A percentile compares a stretch with the other conserved stretches of the same genome.
These are phyloP conservation scores for Pseudomugil gertrudae DNA, from an alignment of 2,797 vertebrate species.

Conservation along the genomic window DNA sequence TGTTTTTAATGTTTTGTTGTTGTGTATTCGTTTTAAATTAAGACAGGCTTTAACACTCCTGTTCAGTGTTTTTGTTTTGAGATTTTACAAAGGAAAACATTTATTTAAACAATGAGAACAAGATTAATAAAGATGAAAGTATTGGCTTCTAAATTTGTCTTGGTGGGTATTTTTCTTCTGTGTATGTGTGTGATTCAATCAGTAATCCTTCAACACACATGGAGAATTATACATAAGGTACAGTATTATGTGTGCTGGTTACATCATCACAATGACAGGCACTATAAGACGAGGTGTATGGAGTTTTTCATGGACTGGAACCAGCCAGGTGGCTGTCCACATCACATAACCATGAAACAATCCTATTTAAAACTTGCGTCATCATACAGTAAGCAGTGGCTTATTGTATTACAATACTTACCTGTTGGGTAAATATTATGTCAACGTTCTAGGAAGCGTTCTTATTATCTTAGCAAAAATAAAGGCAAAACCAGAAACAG, in stretches of 20 bases:
- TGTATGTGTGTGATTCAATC: background rate
- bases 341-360: conserved; percentile 50
- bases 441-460: background rate
- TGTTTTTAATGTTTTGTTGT: conserved; percentile 85
- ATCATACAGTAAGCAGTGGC: conserved; percentile 44
- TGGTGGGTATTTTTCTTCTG: conserved; percentile 5
- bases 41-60: conserved; percentile 87
- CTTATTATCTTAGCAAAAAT: background rate
- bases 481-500: background rate
- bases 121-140: conserved; percentile 86
- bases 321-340: conserved; percentile 37
- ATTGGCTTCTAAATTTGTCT: conserved; percentile 77
- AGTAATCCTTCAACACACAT: background rate
- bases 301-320: conserved; percentile 10
- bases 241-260: background rate
- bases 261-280: background rate
- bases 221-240: background rate
- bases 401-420: conserved; percentile 16
- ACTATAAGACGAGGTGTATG: background rate
- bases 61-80: conserved; percentile 86
- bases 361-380: conserved; percentile 66
- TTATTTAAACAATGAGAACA: conserved; percentile 87
- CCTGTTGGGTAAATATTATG: background rate
- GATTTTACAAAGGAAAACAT: conserved; percentile 87
- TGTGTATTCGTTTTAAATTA: conserved; percentile 87